Conservation (phyloP, 2,113 vertebrate genomes). For the Onychostruthus taczanowskii region DNA sequence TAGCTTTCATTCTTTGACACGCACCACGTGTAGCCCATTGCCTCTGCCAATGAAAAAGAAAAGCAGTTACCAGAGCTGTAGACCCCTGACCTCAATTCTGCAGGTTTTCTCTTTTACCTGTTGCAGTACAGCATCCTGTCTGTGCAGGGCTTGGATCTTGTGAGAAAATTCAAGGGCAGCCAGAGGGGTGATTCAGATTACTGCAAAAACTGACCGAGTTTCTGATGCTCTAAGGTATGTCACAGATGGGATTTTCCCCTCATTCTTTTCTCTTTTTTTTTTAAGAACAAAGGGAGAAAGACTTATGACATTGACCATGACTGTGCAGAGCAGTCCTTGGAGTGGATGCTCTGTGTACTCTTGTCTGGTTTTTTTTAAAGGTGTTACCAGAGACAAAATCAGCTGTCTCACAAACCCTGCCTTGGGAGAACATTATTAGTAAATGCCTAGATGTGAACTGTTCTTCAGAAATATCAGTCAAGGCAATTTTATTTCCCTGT, state of each 20-base stretch:
- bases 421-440: background rate
- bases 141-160: background rate
- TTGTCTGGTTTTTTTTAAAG: background rate
- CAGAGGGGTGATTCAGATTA: background rate
- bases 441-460: background rate
- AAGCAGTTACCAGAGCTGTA: background rate
- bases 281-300: background rate
- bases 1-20: background rate
- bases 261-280: background rate
- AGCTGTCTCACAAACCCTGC: background rate
- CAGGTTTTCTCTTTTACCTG: background rate
- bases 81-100: background rate
- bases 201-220: background rate
- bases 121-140: background rate
- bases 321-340: background rate
- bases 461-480: background rate
- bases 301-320: background rate
- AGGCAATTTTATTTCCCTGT: background rate
- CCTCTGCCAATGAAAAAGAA: background rate
- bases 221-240: background rate
- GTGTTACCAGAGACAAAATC: background rate
- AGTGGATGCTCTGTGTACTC: background rate
- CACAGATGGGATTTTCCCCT: background rate
- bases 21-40: background rate
- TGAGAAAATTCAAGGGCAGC: background rate